These are phyloP conservation scores for Xiphophorus hellerii DNA, from an alignment of 2,113 vertebrate genomes.

Conservation along the genomic window DNA sequence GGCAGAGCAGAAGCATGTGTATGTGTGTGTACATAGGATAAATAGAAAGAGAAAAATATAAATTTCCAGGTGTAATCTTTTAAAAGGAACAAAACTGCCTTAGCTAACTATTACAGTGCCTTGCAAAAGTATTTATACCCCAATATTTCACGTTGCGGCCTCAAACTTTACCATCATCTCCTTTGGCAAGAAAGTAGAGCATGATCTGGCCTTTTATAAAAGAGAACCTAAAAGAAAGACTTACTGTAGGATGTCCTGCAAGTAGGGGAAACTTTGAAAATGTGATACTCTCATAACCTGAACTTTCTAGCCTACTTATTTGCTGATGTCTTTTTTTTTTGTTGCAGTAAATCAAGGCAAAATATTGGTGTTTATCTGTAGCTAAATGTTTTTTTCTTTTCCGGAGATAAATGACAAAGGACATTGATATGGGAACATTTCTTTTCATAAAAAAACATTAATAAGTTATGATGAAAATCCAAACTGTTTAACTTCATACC, in stretches of 20 bases:
- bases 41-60: constrained; percentile 3
- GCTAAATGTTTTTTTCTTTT: too few relatives aligned
- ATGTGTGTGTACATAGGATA: constrained; percentile 13
- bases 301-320: too few relatives aligned
- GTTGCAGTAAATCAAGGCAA: too few relatives aligned
- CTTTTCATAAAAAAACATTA: too few relatives aligned
- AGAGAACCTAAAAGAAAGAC: not conserved
- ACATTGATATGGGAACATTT: too few relatives aligned
- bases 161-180: not conserved
- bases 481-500: too few relatives aligned
- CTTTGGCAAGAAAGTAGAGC: not conserved
- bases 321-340: too few relatives aligned
- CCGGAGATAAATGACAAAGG: too few relatives aligned
- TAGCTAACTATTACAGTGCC: too few relatives aligned
- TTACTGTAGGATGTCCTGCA: not conserved
- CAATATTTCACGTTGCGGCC: constrained; percentile 5
- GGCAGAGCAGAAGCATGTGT: constrained; percentile 42
- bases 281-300: not conserved
- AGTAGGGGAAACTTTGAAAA: not conserved
- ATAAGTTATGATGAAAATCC: too few relatives aligned
- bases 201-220: not conserved
- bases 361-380: too few relatives aligned
- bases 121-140: not conserved
- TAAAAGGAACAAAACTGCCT: not conserved
- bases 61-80: constrained; percentile 28